Conservation (phyloP, 35 echinoderm and acorn worm species). For the Amphiura filiformis region DNA sequence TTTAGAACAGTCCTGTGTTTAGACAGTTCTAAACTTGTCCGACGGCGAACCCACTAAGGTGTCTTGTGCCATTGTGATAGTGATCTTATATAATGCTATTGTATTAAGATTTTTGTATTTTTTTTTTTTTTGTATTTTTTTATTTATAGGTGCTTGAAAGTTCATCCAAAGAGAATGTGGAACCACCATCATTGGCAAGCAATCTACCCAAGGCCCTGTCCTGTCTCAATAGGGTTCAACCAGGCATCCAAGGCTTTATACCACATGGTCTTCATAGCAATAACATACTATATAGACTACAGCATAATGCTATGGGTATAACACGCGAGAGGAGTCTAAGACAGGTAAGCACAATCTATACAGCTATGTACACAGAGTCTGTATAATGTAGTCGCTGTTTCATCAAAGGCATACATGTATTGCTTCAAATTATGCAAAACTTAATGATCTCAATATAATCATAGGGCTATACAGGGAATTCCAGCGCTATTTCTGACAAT, state of each 20-base stretch:
- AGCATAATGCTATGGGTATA: conserved; percentile 14
- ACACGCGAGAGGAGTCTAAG: conserved; percentile 15
- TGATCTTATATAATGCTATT: too few species aligned
- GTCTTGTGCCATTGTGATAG: too few species aligned
- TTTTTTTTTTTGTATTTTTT: background rate
- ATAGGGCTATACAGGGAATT: too few species aligned
- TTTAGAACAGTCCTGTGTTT: too few species aligned
- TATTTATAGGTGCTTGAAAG: background rate
- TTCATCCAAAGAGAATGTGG: background rate
- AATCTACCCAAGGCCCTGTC: background rate
- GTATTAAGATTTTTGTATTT: too few species aligned
- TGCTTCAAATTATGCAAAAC: background rate
- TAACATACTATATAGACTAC: conserved; percentile 48
- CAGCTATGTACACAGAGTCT: too few species aligned
- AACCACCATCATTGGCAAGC: background rate
- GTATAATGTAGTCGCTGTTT: too few species aligned
- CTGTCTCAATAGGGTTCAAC: background rate
- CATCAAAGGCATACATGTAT: too few species aligned
- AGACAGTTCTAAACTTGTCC: too few species aligned
- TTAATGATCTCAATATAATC: background rate
- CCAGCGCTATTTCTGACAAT: too few species aligned
- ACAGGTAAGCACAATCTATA: conserved; percentile 54
- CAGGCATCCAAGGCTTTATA: background rate
- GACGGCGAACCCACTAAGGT: too few species aligned
- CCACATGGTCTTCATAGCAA: conserved; percentile 37